Evolutionary conservation across 2,888 invertebrate genomes (phyloP), one percentile per base, ranked within the genome.

Genomic region (Strigamia crassipes): DNA sequence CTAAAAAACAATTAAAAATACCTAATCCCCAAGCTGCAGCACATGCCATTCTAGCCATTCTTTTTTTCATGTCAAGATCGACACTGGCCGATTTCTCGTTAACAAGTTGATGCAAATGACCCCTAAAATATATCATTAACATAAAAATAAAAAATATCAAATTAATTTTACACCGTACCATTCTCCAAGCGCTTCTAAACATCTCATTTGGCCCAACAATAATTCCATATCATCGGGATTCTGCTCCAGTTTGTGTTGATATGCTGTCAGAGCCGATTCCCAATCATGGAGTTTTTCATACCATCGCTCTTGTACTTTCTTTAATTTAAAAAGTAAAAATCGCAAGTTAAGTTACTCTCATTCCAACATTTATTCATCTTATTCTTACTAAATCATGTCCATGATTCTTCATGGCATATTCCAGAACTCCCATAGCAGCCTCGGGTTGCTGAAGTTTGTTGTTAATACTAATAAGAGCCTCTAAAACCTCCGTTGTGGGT

Each of bases 231-330:
- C 94, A 10, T 90, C 89, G 0, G 90, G 89, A 84, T 84, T 84
- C 0, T 89, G 89, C 9, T 90, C 89, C 73, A 95, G 88, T 86
- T 94, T 94, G 81, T 92, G 92, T 79, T 93, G 91, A 86, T 99
- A 99, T 0, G 96, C 91, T 83, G 93, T 91, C 66, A 98, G 89
- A 0, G 99, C 99, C 87, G 96, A 96, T 85, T 98, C 97, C 99
- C 99, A 99, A 87, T 98, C 97, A 88, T 99, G 98, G 0, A 99
- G 90, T 88, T 99, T 99, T 87, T 99, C 99, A 88, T 98, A 98
- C 99, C 99, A 99, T 9, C 96, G 91, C 78, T 98, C 96, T 88
- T 95, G 93, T 0, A 93, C 91, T 85, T 84, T 83, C 84, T 86
- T 83, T 42, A 31, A 18, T 23, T 61, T 80, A 51, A 13, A 80